phyloP scores from a whole-genome alignment of 2,888 invertebrate genomes.

The Drosophila anomelani region DNA sequence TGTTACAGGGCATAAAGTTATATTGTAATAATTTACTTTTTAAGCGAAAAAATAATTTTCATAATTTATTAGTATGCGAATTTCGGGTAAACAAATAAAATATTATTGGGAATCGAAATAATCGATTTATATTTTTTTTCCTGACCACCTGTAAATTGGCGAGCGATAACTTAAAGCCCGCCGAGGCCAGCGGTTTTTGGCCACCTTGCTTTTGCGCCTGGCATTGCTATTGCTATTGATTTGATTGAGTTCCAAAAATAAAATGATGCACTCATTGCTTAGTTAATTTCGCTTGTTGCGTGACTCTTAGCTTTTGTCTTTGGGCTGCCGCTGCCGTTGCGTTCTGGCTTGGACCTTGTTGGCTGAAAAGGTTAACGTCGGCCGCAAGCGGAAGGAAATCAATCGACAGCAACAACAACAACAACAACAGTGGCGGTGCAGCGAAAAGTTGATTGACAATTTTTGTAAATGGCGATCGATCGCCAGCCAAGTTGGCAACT shows the following conservation, averaged over 20 bases:
- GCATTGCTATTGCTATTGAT: constrained; percentile 59
- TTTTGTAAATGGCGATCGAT: constrained; percentile 58
- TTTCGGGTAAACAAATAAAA: not conserved
- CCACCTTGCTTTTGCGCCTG: constrained; percentile 24
- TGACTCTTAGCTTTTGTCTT: constrained; percentile 69
- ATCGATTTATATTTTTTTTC: constrained; percentile 1
- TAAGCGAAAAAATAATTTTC: not conserved
- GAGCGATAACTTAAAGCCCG: constrained; percentile 13
- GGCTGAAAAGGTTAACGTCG: constrained; percentile 63
- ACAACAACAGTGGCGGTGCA: constrained; percentile 33
- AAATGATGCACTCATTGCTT: constrained; percentile 67
- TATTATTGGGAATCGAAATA: not conserved
- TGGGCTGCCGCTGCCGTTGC: constrained; percentile 10
- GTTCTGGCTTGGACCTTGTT: constrained; percentile 23
- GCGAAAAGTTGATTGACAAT: constrained; percentile 69
- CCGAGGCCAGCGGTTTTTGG: constrained; percentile 29
- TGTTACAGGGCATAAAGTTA: not conserved
- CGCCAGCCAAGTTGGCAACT: constrained; percentile 51
- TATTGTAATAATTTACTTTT: not conserved
- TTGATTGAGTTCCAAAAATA: constrained; percentile 76
- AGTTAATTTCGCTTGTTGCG: constrained; percentile 61
- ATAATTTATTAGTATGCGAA: not conserved
- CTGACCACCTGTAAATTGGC: not conserved
- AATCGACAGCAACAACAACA: constrained; percentile 28
- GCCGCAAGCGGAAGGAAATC: constrained; percentile 67